Evolutionary conservation across 1,140 invertebrate genomes (phyloP).

Genomic region (Radopholus similis): DNA sequence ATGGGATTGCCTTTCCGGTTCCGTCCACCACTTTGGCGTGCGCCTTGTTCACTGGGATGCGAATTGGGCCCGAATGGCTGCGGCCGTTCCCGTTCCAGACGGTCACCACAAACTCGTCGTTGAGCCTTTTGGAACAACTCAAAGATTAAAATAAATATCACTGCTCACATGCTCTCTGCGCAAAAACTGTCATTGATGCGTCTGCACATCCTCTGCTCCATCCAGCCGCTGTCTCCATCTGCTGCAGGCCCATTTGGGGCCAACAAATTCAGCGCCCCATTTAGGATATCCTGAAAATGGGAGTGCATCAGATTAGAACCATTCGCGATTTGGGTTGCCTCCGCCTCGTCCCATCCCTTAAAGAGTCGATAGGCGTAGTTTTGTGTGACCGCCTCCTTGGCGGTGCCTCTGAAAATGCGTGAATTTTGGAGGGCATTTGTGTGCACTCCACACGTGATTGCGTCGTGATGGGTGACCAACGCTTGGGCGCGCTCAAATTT

Average conservation of each 20-base stretch:
- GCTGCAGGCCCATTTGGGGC: slow-evolving; percentile 1
- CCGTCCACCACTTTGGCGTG: neutral
- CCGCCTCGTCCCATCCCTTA: slow-evolving; percentile 64
- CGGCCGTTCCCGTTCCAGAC: slow-evolving; percentile 13
- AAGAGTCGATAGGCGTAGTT: slow-evolving; percentile 76
- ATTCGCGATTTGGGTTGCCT: slow-evolving; percentile 15
- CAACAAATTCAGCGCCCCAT: slow-evolving; percentile 2
- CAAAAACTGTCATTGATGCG: slow-evolving; percentile 25
- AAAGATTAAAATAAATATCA: neutral
- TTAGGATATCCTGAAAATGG: slow-evolving; percentile 76
- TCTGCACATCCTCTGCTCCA: slow-evolving; percentile 17
- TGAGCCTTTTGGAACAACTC: slow-evolving; percentile 4
- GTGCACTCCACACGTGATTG: slow-evolving; percentile 63
- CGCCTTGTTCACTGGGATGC: slow-evolving; percentile 8
- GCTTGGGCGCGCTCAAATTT: slow-evolving; percentile 65
- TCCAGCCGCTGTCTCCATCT: slow-evolving; percentile 64
- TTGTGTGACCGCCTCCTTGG: slow-evolving; percentile 79
- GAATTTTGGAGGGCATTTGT: slow-evolving; percentile 34
- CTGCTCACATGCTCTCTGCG: slow-evolving; percentile 17
- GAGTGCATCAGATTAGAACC: slow-evolving; percentile 62
- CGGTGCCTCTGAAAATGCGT: slow-evolving; percentile 70
- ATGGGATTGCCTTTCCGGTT: neutral
- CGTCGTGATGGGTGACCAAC: slow-evolving; percentile 84
- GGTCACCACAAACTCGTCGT: slow-evolving; percentile 10
- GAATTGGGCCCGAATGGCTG: slow-evolving; percentile 1